Percentiles rank a stretch among this genome's conserved stretches.
Evolutionary conservation across 2,113 vertebrate genomes (phyloP).

Genomic region (Alces alces): DNA sequence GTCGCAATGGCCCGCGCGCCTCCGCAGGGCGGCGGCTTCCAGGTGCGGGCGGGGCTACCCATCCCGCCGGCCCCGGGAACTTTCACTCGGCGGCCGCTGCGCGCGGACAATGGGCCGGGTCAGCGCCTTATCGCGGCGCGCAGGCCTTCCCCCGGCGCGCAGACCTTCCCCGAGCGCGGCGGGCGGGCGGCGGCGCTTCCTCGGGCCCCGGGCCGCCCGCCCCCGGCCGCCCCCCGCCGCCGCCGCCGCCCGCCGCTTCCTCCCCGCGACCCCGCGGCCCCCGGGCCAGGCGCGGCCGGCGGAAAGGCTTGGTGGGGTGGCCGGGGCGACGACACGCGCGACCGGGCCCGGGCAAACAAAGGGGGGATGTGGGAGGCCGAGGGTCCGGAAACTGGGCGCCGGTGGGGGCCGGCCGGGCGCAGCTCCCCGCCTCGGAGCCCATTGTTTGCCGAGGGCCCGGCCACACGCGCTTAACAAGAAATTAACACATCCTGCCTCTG

Average conservation of each 20-base stretch:
- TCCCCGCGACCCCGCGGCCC: conserved; percentile 48
- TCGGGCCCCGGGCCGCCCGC: background rate
- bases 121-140: conserved; percentile 85
- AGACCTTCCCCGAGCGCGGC: conserved; percentile 79
- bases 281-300: conserved; percentile 76
- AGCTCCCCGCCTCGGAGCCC: conserved; percentile 77
- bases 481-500: conserved; percentile 89
- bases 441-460: conserved; percentile 87
- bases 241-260: conserved; percentile 69
- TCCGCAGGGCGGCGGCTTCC: background rate
- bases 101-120: conserved; percentile 75
- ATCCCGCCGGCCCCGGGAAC: background rate
- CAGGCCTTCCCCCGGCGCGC: conserved; percentile 73
- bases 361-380: conserved; percentile 83
- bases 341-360: conserved; percentile 79
- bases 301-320: conserved; percentile 77
- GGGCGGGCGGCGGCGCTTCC: conserved; percentile 79
- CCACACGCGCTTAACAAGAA: conserved; percentile 65
- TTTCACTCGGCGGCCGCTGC: conserved; percentile 60
- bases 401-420: conserved; percentile 71
- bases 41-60: background rate
- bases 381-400: conserved; percentile 82
- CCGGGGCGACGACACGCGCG: conserved; percentile 80
- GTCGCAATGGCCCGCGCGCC: background rate
- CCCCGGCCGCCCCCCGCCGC: conserved; percentile 76